Conservation (phyloP, 2,797 vertebrate genomes). For the Spinus olivaceus region DNA sequence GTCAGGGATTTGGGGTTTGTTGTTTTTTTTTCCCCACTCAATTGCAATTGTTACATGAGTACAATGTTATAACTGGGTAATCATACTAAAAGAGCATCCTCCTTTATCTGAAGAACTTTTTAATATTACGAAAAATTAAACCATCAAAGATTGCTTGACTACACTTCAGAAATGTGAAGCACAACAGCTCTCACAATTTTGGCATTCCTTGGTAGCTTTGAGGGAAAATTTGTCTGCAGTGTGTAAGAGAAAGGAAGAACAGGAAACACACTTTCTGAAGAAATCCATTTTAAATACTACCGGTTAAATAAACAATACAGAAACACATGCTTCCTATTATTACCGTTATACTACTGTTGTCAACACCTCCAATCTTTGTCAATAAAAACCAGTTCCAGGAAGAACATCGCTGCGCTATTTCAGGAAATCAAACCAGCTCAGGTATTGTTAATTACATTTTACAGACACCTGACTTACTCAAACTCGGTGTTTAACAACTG, state of each 20-base stretch:
- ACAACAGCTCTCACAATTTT: neutral
- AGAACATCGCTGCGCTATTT: neutral
- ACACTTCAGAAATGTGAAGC: neutral
- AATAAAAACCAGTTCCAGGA: neutral
- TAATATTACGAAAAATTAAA: neutral
- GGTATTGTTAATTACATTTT: neutral
- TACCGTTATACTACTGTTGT: fast-evolving
- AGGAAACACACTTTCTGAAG: neutral
- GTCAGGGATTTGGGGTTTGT: neutral
- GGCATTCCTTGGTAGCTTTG: neutral
- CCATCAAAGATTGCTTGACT: neutral
- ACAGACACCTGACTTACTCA: neutral
- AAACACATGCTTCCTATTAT: neutral
- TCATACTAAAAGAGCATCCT: neutral
- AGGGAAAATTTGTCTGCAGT: neutral
- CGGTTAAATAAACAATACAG: neutral
- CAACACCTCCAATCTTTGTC: neutral
- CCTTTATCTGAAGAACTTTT: neutral
- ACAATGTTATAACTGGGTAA: neutral
- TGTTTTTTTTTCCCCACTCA: too few species aligned
- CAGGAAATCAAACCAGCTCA: neutral
- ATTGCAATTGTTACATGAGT: neutral
- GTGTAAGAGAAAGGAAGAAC: neutral
- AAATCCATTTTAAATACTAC: neutral
- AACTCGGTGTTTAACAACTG: neutral